Conservation (phyloP, 1,140 invertebrate genomes). For the Macrotrachela quadricornifera region DNA sequence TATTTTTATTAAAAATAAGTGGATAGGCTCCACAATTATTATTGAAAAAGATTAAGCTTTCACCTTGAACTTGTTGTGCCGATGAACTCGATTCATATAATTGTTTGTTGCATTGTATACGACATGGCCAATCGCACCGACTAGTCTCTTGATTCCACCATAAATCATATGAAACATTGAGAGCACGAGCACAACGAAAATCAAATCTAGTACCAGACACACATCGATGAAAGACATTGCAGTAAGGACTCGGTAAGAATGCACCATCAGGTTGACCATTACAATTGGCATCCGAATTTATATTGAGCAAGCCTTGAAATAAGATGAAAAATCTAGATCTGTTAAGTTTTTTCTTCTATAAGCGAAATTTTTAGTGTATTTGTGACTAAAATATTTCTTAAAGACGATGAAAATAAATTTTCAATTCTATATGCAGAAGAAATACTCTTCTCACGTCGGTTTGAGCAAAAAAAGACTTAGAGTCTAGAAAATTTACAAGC, state of each 20-base stretch:
- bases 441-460: no score
- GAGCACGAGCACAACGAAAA: constrained; percentile 7
- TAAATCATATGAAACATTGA: constrained; percentile 5
- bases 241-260: constrained; percentile 5
- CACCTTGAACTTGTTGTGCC: neutral
- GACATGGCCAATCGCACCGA: constrained; percentile 8
- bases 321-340: no score
- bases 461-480: no score
- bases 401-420: no score
- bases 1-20: no score
- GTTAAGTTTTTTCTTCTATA: no score
- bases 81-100: neutral
- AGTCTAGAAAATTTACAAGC: no score
- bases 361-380: no score
- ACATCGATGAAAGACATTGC: constrained; percentile 7
- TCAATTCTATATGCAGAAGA: no score
- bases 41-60: neutral
- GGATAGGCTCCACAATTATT: neutral
- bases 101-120: neutral
- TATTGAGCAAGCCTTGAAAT: no score
- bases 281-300: neutral
- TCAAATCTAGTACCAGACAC: neutral
- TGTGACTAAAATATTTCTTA: no score
- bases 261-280: constrained; percentile 1
- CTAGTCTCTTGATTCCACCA: constrained; percentile 8